Evolutionary conservation across 2,888 invertebrate species (phyloP), one percentile per base, ranked within the genome.

Genomic region (Agonopterix arenella): DNA sequence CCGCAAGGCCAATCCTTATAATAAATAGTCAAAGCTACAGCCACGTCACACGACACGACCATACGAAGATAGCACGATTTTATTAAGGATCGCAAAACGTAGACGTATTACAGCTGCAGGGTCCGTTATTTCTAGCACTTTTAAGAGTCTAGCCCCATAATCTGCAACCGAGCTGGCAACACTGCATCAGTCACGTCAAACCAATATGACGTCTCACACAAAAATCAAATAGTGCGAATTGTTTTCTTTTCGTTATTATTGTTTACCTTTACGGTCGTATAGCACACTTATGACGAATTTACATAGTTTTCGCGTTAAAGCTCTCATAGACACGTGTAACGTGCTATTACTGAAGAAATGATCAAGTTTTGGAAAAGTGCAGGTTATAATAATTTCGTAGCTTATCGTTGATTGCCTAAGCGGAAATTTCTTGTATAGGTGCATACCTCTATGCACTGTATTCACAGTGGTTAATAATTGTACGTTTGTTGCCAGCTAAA

Each of bases 311-410:
- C 50, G 62, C 54, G 52, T 57, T 50, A 56, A 58, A 61, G 46
- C 57, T 56, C 50, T 57, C 50, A 52, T 57, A 55, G 54, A 62
- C 57, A 61, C 62, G 48, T 56, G 57, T 56, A 60, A 60, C 61
- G 46, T 45, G 55, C 56, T 52, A 51, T 52, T 56, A 51, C 57
- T 46, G 57, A 58, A 55, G 90, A 88, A 82, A 94, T 94, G 93
- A 91, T 94, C 77, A 93, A 93, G 81, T 94, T 94, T 88, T 93
- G 93, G 93, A 94, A 93, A 83, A 94, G 93, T 84, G 89, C 93
- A 86, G 92, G 93, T 93, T 90, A 66, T 64, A 43, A 11, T 43
- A 4, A 10, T 11, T 38, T 54, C 46, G 38, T 51, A 41, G 46
- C 40, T 9, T 40, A 40, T 9, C 40, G 40, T 40, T 11, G 40